These are phyloP conservation scores for Melanerpes aurifrons DNA, from an alignment of 2,113 vertebrate species.

Conservation along the genomic window DNA sequence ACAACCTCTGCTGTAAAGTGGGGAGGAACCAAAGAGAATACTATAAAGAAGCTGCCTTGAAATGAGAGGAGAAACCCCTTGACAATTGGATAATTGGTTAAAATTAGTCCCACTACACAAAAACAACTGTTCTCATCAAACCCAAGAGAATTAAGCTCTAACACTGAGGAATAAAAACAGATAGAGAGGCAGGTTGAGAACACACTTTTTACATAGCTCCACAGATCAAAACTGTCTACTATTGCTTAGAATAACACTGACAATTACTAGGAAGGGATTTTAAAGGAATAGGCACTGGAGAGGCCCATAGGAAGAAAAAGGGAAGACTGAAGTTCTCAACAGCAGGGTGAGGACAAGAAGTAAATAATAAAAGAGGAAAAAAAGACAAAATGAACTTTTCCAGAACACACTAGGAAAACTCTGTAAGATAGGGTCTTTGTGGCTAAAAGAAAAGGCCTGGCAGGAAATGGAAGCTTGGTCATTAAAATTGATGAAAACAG, in stretches of 20 bases:
- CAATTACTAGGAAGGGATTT: slow-evolving; percentile 32
- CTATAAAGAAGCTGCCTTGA: slow-evolving; percentile 1
- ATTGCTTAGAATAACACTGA: slow-evolving; percentile 53
- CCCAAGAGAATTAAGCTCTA: slow-evolving; percentile 47
- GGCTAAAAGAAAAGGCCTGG: not conserved
- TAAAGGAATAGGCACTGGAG: slow-evolving; percentile 33
- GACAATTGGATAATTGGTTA: slow-evolving; percentile 47
- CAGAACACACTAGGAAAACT: not conserved
- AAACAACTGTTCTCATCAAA: slow-evolving; percentile 45
- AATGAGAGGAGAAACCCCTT: slow-evolving; percentile 39
- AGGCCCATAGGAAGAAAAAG: not conserved
- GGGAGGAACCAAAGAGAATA: slow-evolving; percentile 44
- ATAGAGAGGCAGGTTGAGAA: slow-evolving; percentile 51
- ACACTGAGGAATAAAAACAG: slow-evolving; percentile 33
- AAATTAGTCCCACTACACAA: slow-evolving; percentile 58
- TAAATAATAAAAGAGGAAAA: fast-evolving
- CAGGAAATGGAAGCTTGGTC: slow-evolving; percentile 24
- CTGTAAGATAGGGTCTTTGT: not conserved
- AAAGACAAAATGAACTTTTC: slow-evolving; percentile 1
- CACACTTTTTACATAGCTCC: slow-evolving; percentile 36
- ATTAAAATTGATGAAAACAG: not conserved
- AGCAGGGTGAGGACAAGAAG: not conserved
- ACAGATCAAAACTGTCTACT: slow-evolving; percentile 39
- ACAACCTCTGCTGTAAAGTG: slow-evolving; percentile 35
- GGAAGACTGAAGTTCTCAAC: not conserved